These are phyloP conservation scores for Tiphia femorata DNA, from an alignment of 2,888 invertebrate species.

Conservation along the genomic window DNA sequence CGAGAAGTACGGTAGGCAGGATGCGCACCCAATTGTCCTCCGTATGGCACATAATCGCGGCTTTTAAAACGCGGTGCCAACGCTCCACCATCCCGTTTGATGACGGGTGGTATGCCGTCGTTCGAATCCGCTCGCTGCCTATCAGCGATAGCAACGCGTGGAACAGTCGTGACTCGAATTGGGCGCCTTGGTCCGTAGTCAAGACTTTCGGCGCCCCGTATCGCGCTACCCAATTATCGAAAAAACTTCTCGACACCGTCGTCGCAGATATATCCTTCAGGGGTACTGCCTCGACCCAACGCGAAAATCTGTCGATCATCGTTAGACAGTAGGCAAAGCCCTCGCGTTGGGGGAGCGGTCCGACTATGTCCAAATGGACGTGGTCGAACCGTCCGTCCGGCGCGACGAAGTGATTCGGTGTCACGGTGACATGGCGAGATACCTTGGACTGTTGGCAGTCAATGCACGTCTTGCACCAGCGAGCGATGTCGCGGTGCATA, in stretches of 20 bases:
- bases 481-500: conserved; percentile 5
- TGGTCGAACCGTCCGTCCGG: conserved; percentile 5
- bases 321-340: conserved; percentile 3
- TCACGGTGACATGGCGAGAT: background rate
- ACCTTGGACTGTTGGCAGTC: background rate
- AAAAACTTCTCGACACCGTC: conserved; percentile 44
- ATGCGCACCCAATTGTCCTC: conserved; percentile 11
- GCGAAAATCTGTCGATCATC: conserved; percentile 1
- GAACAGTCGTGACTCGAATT: conserved; percentile 47
- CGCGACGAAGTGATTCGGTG: background rate
- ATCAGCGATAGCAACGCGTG: conserved; percentile 20
- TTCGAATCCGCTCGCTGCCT: conserved; percentile 30
- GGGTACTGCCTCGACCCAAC: background rate
- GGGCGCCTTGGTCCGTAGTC: conserved; percentile 52
- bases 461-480: background rate
- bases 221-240: conserved; percentile 46
- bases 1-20: conserved; percentile 27
- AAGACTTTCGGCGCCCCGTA: conserved; percentile 50
- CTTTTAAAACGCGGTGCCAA: conserved; percentile 28
- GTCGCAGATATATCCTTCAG: conserved; percentile 22
- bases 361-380: background rate
- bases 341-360: background rate
- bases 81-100: conserved; percentile 44
- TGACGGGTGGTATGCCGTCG: conserved; percentile 39
- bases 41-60: conserved; percentile 28